These are phyloP conservation scores for Colletes collaris DNA, from an alignment of 2,888 invertebrate species.

Conservation along the genomic window DNA sequence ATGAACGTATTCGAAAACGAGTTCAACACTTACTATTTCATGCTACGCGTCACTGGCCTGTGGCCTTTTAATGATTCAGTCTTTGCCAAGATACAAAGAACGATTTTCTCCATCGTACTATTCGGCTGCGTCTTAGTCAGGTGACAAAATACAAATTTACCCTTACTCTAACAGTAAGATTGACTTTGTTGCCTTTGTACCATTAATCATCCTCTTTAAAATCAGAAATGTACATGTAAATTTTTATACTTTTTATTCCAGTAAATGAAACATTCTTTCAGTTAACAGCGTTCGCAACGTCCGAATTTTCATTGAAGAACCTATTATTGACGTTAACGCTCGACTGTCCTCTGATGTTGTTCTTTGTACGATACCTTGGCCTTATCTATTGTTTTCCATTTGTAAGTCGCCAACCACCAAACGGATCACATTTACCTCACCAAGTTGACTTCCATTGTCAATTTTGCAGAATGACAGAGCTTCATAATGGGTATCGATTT, in stretches of 20 bases:
- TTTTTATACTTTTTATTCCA: too few relatives aligned
- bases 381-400: neutral
- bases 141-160: neutral
- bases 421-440: too few relatives aligned
- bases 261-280: neutral
- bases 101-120: neutral
- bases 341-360: neutral
- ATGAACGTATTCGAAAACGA: constrained; percentile 10
- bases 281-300: neutral
- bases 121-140: neutral
- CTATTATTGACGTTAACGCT: neutral
- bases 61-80: constrained; percentile 24
- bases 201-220: too few relatives aligned
- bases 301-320: neutral
- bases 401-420: neutral
- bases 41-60: constrained; percentile 1
- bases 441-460: too few relatives aligned
- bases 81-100: neutral
- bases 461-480: too few relatives aligned
- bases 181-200: too few relatives aligned
- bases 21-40: neutral
- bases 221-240: too few relatives aligned
- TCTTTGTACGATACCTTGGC: neutral
- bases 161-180: too few relatives aligned
- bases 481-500: too few relatives aligned